These are phyloP conservation scores for Platycheirus rosarum DNA, from an alignment of 2,888 invertebrate species.

Conservation along the genomic window DNA sequence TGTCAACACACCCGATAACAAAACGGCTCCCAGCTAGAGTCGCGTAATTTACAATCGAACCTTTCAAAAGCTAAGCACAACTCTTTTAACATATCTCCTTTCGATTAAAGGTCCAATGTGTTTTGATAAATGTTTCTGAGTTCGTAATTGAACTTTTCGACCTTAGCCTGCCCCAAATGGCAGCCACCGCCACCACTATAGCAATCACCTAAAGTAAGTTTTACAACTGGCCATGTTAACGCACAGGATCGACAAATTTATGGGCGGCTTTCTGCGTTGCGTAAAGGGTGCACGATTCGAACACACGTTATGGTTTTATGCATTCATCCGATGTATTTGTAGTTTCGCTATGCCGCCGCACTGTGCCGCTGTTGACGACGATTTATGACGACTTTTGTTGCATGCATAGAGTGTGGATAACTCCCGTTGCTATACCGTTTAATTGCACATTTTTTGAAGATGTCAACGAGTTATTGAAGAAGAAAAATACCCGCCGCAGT, in stretches of 20 bases:
- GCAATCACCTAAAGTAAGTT: neutral
- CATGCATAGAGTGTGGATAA: conserved; percentile 21
- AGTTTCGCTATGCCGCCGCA: conserved; percentile 35
- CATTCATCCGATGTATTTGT: conserved; percentile 34
- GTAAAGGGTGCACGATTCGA: conserved; percentile 55
- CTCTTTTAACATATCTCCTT: neutral
- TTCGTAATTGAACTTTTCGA: conserved; percentile 53
- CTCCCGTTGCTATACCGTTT: conserved; percentile 25
- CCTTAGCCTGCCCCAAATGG: conserved; percentile 26
- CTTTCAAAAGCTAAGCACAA: conserved; percentile 18
- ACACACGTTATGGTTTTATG: conserved; percentile 13
- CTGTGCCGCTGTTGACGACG: neutral
- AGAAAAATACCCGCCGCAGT: neutral
- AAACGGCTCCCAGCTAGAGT: conserved; percentile 37
- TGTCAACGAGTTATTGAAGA: conserved; percentile 49
- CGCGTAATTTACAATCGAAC: conserved; percentile 68
- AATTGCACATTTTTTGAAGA: conserved; percentile 62
- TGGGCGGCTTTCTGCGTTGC: conserved; percentile 46
- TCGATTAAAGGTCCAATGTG: conserved; percentile 10
- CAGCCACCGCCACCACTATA: neutral
- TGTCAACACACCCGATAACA: conserved; percentile 48
- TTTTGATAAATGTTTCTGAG: conserved; percentile 35
- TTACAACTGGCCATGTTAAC: conserved; percentile 10
- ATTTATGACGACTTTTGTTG: conserved; percentile 37
- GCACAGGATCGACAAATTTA: conserved; percentile 45